Evolutionary conservation across 2,113 vertebrate species (phyloP).

Genomic region (Trinectes maculatus): DNA sequence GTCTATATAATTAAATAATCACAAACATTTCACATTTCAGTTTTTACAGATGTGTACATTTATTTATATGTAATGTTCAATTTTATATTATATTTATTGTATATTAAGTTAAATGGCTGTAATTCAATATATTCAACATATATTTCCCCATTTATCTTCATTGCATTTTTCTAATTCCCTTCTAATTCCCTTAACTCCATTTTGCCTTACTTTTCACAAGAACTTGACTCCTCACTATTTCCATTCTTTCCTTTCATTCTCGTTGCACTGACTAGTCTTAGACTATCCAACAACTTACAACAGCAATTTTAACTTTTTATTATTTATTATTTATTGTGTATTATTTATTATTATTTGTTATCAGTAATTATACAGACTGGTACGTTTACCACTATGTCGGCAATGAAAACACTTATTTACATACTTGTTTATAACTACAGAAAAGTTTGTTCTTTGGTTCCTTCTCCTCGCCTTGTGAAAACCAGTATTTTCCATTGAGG

Average conservation of each 20-base stretch:
- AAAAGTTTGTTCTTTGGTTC: not conserved
- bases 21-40: not conserved
- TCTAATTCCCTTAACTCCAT: conserved; percentile 4
- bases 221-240: not conserved
- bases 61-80: not conserved
- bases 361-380: not conserved
- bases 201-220: not conserved
- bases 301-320: not conserved
- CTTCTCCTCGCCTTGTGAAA: conserved; percentile 6
- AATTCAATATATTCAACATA: too few species aligned
- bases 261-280: too few species aligned
- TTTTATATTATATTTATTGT: too few species aligned
- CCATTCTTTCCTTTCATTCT: not conserved
- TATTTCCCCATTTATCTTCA: conserved; percentile 20
- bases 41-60: not conserved
- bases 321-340: too few species aligned
- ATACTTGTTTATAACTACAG: not conserved
- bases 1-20: conserved; percentile 30
- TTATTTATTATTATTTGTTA: too few species aligned
- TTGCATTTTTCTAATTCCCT: conserved; percentile 11
- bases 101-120: too few species aligned
- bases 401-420: not conserved
- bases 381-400: not conserved
- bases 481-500: not conserved
- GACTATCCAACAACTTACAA: too few species aligned